These are phyloP conservation scores for Smittia sp. DNA, from an alignment of 2,888 invertebrate species.

Conservation along the genomic window DNA sequence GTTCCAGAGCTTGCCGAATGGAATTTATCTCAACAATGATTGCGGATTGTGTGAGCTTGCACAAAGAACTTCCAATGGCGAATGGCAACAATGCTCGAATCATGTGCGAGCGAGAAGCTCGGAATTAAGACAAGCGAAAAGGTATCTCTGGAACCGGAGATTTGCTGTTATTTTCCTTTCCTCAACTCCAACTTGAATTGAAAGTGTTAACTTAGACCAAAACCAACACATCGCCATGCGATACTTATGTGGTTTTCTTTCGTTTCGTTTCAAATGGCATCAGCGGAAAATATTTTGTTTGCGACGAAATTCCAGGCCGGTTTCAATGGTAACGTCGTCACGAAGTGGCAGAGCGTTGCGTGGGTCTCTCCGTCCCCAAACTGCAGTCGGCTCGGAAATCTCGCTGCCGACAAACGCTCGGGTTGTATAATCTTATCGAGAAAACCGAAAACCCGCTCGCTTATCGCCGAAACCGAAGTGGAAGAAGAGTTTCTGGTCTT, in stretches of 20 bases:
- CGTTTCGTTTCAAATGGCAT: slow-evolving; percentile 9
- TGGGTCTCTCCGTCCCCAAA: neutral
- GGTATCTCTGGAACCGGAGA: slow-evolving; percentile 15
- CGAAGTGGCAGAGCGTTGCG: neutral
- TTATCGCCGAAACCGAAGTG: neutral
- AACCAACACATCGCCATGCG: neutral
- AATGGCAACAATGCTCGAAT: slow-evolving; percentile 33
- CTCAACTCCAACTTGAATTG: neutral
- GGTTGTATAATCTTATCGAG: slow-evolving; percentile 16
- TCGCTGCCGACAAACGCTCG: neutral
- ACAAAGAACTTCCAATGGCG: slow-evolving; percentile 4
- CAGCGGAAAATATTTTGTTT: neutral
- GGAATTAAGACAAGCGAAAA: slow-evolving; percentile 21
- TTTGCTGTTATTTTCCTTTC: slow-evolving; percentile 10
- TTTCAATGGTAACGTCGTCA: neutral
- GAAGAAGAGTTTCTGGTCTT: neutral
- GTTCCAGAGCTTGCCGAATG: neutral
- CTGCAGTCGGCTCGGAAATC: neutral
- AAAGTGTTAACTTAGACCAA: neutral
- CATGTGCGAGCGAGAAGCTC: neutral
- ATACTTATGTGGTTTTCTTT: slow-evolving; percentile 4
- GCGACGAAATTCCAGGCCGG: slow-evolving; percentile 1
- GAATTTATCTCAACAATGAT: neutral
- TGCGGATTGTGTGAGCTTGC: neutral
- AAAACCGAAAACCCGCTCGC: neutral